A percentile compares a stretch with the other conserved stretches of the same genome.
Evolutionary conservation across 1,140 invertebrate species (phyloP).

Genomic region (Drosophila lacertosa): DNA sequence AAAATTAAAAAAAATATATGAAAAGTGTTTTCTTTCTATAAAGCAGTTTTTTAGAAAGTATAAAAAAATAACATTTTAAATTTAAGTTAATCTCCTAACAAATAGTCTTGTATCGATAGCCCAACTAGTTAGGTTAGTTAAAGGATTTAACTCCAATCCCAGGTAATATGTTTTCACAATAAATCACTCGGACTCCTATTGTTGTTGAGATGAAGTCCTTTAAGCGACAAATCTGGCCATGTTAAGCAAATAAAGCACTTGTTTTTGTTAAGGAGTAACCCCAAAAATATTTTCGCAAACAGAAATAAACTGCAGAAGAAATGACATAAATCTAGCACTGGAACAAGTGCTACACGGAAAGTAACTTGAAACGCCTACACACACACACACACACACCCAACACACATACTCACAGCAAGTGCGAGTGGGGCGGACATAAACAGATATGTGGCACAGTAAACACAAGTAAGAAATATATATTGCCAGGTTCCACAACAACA

Average conservation of each 20-base stretch:
- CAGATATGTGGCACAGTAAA: slow-evolving; percentile 26
- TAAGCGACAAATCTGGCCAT: slow-evolving; percentile 61
- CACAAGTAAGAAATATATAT: slow-evolving; percentile 62
- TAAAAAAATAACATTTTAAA: not conserved
- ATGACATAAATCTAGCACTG: slow-evolving; percentile 66
- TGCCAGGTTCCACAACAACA: slow-evolving; percentile 24
- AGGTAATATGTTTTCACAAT: slow-evolving; percentile 14
- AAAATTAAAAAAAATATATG: slow-evolving; percentile 60
- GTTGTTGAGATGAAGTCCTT: slow-evolving; percentile 39
- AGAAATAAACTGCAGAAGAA: slow-evolving; percentile 57
- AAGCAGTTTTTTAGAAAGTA: not conserved
- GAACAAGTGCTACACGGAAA: slow-evolving; percentile 59
- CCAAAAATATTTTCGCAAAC: slow-evolving; percentile 14
- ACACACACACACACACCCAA: slow-evolving; percentile 15
- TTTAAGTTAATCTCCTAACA: too few relatives aligned
- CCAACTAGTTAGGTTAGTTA: too few relatives aligned
- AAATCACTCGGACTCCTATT: slow-evolving; percentile 22
- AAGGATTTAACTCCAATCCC: too few relatives aligned
- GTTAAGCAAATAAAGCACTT: slow-evolving; percentile 75
- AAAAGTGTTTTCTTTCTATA: not conserved
- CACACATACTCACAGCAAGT: slow-evolving; percentile 12
- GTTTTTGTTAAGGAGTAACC: slow-evolving; percentile 42
- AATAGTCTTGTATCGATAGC: too few relatives aligned
- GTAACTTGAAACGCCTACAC: slow-evolving; percentile 65
- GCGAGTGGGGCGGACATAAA: not conserved